Percentiles rank a stretch among this genome's conserved stretches.
Conservation (phyloP, 2,888 invertebrate genomes). For the Desoria tigrina region DNA sequence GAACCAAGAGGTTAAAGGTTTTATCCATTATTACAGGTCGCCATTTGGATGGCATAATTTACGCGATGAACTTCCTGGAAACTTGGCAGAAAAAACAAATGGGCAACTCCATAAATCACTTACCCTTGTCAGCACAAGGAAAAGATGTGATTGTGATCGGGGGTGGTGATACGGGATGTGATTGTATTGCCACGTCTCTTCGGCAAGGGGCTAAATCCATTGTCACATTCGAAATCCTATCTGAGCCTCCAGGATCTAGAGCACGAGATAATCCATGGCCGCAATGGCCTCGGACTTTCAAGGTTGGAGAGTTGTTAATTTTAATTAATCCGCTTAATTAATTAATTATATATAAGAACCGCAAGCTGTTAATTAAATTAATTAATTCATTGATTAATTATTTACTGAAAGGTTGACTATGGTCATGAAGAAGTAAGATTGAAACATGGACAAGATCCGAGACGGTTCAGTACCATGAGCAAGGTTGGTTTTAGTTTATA, state of each 20-base stretch:
- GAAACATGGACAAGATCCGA: slow-evolving; percentile 88
- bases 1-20: no score
- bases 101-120: slow-evolving; percentile 63
- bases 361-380: no score
- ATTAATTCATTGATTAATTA: no score
- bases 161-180: slow-evolving; percentile 89
- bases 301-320: no score
- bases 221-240: slow-evolving; percentile 95
- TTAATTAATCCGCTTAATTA: no score
- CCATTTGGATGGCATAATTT: slow-evolving; percentile 88
- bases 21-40: no score
- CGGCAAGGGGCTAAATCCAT: slow-evolving; percentile 88
- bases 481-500: no score
- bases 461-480: slow-evolving; percentile 89
- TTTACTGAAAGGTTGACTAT: no score
- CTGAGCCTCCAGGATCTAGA: slow-evolving; percentile 79
- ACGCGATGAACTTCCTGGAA: slow-evolving; percentile 96
- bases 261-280: slow-evolving; percentile 97
- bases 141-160: slow-evolving; percentile 93
- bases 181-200: slow-evolving; percentile 96
- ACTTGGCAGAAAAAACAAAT: slow-evolving; percentile 94
- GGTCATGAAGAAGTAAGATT: slow-evolving; percentile 95
- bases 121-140: slow-evolving; percentile 77
- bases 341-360: no score
- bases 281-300: slow-evolving; percentile 94